phyloP scores from a whole-genome alignment of 2,888 invertebrate species.

The Calliphora vomitoria region DNA sequence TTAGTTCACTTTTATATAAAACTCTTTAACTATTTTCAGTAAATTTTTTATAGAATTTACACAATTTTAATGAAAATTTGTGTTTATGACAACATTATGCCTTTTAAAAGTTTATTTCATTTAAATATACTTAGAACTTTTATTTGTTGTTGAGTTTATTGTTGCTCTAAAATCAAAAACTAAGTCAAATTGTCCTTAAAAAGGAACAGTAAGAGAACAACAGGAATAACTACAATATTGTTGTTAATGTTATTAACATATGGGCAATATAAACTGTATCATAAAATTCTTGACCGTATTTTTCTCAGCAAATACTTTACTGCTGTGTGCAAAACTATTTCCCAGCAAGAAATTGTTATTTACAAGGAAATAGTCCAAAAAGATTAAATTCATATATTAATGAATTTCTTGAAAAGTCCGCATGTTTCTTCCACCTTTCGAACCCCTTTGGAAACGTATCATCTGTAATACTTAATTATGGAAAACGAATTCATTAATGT shows the following conservation, averaged over 20 bases:
- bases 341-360: background rate
- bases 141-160: background rate
- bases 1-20: background rate
- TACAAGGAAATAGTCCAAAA: background rate
- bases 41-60: background rate
- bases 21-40: background rate
- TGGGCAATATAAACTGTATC: conserved; percentile 40
- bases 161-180: conserved; percentile 2
- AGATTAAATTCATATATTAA: too few species aligned
- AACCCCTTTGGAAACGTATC: too few species aligned
- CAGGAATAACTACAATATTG: conserved; percentile 4
- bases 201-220: background rate
- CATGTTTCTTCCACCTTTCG: too few species aligned
- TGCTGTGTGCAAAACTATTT: background rate
- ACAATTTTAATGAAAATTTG: background rate
- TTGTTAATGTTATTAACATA: conserved; percentile 53
- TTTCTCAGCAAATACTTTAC: background rate
- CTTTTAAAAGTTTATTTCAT: conserved; percentile 3
- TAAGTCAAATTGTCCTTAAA: background rate
- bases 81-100: background rate
- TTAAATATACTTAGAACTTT: background rate
- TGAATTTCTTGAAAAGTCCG: too few species aligned
- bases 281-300: conserved; percentile 42
- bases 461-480: too few species aligned
- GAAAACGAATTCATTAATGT: too few species aligned